These are phyloP conservation scores for Drosophila tani DNA, from an alignment of 1,140 invertebrate genomes.

Conservation along the genomic window DNA sequence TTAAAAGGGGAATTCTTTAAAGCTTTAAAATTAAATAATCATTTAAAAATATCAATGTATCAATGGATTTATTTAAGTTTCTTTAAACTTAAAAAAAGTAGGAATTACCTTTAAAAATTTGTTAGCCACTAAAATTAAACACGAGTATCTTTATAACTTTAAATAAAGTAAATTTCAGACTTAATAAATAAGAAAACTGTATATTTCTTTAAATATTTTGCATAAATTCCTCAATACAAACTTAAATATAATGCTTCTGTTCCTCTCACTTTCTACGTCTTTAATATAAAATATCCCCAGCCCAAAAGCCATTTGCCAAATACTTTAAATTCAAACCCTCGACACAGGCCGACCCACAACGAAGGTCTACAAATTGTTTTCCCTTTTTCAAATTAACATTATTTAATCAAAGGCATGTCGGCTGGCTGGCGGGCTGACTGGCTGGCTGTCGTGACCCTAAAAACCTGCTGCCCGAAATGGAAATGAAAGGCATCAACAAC, in stretches of 20 bases:
- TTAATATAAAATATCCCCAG: neutral
- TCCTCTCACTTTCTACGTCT: neutral
- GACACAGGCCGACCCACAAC: slow-evolving; percentile 6
- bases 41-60: neutral
- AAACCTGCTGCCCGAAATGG: slow-evolving; percentile 33
- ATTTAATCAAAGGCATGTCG: slow-evolving; percentile 68
- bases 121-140: no score
- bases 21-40: neutral
- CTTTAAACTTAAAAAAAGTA: neutral
- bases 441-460: slow-evolving; percentile 29
- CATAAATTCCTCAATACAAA: neutral
- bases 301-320: neutral
- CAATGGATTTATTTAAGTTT: neutral
- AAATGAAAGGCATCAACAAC: slow-evolving; percentile 23
- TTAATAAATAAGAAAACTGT: no score
- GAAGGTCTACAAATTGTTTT: slow-evolving; percentile 45
- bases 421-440: neutral
- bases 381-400: slow-evolving; percentile 72
- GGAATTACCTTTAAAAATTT: no score
- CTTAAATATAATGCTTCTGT: neutral
- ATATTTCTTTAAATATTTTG: no score
- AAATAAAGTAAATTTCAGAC: no score
- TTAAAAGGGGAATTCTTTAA: no score
- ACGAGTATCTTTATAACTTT: no score
- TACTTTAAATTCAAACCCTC: slow-evolving; percentile 16